Conservation (phyloP, 2,797 vertebrate genomes). For the Sarcophilus harrisii region DNA sequence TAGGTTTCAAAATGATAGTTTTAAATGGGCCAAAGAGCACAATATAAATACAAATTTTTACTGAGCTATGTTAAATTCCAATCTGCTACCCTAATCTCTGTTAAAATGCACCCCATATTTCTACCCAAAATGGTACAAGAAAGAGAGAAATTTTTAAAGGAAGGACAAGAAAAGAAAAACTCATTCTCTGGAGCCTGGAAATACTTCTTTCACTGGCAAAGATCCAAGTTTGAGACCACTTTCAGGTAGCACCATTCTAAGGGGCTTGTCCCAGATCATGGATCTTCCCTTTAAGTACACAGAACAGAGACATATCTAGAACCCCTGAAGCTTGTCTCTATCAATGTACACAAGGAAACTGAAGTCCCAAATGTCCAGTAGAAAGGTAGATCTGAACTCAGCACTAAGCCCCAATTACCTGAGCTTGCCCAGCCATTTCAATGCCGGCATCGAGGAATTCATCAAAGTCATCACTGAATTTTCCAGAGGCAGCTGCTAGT, state of each 20-base stretch:
- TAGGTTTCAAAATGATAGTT: slow-evolving; percentile 6
- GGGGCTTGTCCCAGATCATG: slow-evolving; percentile 12
- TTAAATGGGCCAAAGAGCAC: not conserved
- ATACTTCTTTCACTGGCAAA: not conserved
- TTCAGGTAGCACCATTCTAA: slow-evolving; percentile 14
- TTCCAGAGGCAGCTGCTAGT: slow-evolving; percentile 95
- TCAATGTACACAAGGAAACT: too few relatives aligned
- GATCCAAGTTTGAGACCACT: not conserved
- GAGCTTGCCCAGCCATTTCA: slow-evolving; percentile 99
- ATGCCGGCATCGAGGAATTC: slow-evolving; percentile 98
- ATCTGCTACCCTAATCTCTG: not conserved
- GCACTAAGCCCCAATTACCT: slow-evolving; percentile 83
- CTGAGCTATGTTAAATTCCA: not conserved
- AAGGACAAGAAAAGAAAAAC: slow-evolving; percentile 29
- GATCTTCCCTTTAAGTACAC: not conserved
- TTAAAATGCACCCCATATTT: not conserved
- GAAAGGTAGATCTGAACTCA: not conserved
- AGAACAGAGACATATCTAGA: not conserved
- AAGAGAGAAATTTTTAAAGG: not conserved
- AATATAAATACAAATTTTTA: not conserved
- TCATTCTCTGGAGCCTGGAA: not conserved
- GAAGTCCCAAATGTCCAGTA: not conserved
- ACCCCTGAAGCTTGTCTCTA: too few relatives aligned
- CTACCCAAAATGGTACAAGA: not conserved
- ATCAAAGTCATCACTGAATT: slow-evolving; percentile 98